Evolutionary conservation across 2,797 vertebrate species (phyloP).

Genomic region (Clangula hyemalis): DNA sequence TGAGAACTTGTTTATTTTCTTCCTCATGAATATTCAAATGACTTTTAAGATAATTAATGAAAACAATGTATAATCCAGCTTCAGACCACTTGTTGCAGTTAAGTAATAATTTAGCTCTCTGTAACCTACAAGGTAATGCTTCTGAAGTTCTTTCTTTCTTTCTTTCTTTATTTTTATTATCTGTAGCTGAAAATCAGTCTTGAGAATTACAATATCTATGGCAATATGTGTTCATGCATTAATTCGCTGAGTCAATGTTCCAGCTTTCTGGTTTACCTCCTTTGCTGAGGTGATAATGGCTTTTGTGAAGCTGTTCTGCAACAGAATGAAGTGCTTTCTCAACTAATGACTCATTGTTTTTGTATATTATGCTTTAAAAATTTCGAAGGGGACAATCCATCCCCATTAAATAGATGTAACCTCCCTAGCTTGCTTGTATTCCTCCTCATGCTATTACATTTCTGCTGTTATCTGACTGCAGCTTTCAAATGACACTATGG

Average conservation of each 20-base stretch:
- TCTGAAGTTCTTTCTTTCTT: neutral
- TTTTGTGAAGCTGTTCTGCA: constrained; percentile 5
- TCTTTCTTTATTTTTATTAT: neutral
- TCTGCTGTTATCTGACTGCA: constrained; percentile 63
- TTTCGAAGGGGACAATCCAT: constrained; percentile 23
- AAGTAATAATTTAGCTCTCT: neutral
- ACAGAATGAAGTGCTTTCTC: neutral
- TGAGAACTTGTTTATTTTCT: neutral
- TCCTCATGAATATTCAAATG: neutral
- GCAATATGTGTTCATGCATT: neutral
- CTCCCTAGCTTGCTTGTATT: neutral
- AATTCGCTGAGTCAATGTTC: constrained; percentile 18
- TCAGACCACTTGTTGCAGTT: neutral
- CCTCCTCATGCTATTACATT: constrained; percentile 45
- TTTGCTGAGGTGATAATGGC: neutral
- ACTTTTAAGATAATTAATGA: neutral
- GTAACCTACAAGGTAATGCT: neutral
- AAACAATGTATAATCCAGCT: neutral
- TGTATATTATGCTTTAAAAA: constrained; percentile 31
- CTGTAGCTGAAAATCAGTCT: neutral
- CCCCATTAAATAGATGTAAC: constrained; percentile 37
- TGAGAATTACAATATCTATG: neutral
- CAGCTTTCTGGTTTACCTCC: neutral
- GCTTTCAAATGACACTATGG: constrained; percentile 27
- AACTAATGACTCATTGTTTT: constrained; percentile 50